phyloP scores from a whole-genome alignment of 2,797 vertebrate genomes.

The Anguilla pacifica region DNA sequence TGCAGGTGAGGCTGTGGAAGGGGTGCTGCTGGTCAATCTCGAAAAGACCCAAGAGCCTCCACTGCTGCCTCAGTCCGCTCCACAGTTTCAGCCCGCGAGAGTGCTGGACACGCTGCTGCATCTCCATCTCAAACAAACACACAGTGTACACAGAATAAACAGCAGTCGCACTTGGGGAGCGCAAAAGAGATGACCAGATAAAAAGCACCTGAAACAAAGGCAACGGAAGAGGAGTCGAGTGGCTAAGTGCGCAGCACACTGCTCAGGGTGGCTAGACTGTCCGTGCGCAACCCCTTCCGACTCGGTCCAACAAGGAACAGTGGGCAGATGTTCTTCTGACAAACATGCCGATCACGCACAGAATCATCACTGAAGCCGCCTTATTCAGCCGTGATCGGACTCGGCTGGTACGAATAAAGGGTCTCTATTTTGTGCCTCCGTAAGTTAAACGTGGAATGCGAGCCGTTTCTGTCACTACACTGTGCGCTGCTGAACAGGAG shows the following conservation, averaged over 20 bases:
- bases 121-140: conserved; percentile 38
- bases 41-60: conserved; percentile 75
- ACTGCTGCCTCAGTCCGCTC: conserved; percentile 64
- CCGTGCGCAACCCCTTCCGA: neutral
- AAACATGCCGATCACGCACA: neutral
- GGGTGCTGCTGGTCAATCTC: conserved; percentile 72
- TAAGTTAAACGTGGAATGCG: neutral
- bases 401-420: conserved; percentile 9
- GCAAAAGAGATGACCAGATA: neutral
- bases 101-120: neutral
- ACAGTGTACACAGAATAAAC: neutral
- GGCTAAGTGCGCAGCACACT: neutral
- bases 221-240: neutral
- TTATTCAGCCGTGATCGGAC: neutral
- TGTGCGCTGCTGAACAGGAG: neutral
- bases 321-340: neutral
- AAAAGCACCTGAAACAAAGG: neutral
- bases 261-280: neutral
- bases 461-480: neutral
- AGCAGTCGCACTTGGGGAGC: neutral
- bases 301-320: neutral
- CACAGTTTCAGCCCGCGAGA: conserved; percentile 49
- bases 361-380: neutral
- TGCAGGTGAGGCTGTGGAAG: conserved; percentile 64
- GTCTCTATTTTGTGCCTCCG: neutral